Percentiles rank a stretch among this genome's conserved stretches.
These are phyloP conservation scores for Scelioninae gen. 2 DNA, from an alignment of 2,888 invertebrate genomes.

Conservation along the genomic window DNA sequence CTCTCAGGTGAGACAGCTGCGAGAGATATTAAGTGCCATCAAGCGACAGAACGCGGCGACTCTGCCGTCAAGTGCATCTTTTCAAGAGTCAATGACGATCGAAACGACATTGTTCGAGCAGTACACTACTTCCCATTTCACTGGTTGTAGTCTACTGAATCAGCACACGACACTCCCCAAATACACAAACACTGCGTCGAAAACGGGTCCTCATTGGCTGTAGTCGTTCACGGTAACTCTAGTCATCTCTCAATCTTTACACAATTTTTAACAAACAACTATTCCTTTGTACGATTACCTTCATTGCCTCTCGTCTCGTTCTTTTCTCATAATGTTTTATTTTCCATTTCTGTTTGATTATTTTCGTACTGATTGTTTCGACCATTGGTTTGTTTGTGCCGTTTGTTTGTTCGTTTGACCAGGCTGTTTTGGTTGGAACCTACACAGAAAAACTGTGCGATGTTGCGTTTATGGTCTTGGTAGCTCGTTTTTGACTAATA, in stretches of 20 bases:
- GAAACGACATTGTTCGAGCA: constrained; percentile 75
- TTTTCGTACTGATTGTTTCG: constrained; percentile 34
- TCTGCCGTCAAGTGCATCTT: constrained; percentile 71
- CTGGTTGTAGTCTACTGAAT: constrained; percentile 71
- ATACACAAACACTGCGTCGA: constrained; percentile 74
- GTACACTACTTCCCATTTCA: constrained; percentile 72
- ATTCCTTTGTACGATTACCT: constrained; percentile 46
- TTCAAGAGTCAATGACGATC: constrained; percentile 74
- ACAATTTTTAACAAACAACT: constrained; percentile 51
- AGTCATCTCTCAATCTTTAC: constrained; percentile 73
- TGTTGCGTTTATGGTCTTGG: constrained; percentile 32
- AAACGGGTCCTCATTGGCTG: constrained; percentile 75
- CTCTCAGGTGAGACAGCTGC: constrained; percentile 75
- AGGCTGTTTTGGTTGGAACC: constrained; percentile 20
- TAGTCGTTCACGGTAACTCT: constrained; percentile 75
- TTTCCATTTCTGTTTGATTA: constrained; percentile 20
- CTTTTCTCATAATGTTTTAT: too few species aligned
- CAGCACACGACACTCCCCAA: constrained; percentile 75
- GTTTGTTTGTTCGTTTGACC: constrained; percentile 41
- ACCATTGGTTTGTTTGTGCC: constrained; percentile 27
- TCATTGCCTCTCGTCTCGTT: constrained; percentile 38
- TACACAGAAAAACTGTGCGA: constrained; percentile 42
- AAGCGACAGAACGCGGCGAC: constrained; percentile 73
- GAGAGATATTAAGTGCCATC: constrained; percentile 74
- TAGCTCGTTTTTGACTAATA: constrained; percentile 14